phyloP scores from a whole-genome alignment of 2,797 vertebrate genomes.

The Bradypodion pumilum region DNA sequence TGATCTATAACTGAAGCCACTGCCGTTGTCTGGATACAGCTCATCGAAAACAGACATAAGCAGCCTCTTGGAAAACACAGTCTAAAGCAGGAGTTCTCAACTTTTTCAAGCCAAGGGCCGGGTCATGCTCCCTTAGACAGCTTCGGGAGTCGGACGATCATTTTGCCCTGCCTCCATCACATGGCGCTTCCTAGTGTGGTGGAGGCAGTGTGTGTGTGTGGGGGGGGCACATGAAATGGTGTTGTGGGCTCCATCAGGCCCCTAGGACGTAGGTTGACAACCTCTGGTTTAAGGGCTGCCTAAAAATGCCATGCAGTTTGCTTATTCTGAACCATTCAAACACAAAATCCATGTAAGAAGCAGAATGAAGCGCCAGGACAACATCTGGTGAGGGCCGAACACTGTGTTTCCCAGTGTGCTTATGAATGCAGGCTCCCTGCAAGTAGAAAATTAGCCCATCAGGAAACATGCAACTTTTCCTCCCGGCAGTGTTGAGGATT shows the following conservation, averaged over 20 bases:
- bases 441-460: neutral
- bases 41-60: neutral
- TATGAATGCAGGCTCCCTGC: neutral
- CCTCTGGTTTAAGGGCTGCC: no score
- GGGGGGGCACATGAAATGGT: no score
- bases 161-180: no score
- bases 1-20: fast-evolving
- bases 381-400: no score
- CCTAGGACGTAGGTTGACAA: no score
- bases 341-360: neutral
- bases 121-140: no score
- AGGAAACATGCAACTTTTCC: neutral
- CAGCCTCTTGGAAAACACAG: neutral
- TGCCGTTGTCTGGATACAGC: neutral
- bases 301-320: neutral
- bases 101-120: no score
- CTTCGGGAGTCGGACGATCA: no score
- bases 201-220: no score
- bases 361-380: neutral
- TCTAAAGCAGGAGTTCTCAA: no score
- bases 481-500: neutral
- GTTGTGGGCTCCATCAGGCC: no score
- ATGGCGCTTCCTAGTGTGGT: no score
- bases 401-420: neutral
- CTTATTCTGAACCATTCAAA: neutral